These are phyloP conservation scores for Elmis aenea DNA, from an alignment of 2,888 invertebrate species.

Conservation along the genomic window DNA sequence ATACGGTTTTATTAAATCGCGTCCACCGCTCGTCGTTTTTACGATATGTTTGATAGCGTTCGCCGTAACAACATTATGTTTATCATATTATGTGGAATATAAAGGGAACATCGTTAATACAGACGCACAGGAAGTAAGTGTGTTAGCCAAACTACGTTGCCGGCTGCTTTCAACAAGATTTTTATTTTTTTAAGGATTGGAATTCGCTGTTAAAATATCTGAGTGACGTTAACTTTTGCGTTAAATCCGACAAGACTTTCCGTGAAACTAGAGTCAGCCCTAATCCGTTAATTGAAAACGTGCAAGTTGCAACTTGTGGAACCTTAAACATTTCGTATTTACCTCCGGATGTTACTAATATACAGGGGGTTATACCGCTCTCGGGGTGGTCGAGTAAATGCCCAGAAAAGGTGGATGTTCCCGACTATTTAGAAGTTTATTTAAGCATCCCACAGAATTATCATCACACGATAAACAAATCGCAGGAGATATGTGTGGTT, in stretches of 20 bases:
- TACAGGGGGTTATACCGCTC: conserved; percentile 7
- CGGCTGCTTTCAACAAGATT: no score
- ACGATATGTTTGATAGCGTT: conserved; percentile 22
- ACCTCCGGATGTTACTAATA: not conserved
- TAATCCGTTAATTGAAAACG: no score
- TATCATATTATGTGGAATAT: conserved; percentile 22
- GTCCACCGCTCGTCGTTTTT: conserved; percentile 21
- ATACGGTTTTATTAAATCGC: conserved; percentile 12
- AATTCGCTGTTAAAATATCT: conserved; percentile 11
- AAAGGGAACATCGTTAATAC: conserved; percentile 15
- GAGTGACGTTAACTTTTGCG: conserved; percentile 5
- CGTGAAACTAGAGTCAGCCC: not conserved
- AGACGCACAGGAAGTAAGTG: conserved; percentile 20
- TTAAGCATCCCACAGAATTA: conserved; percentile 5
- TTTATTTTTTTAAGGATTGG: conserved; percentile 12
- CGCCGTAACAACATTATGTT: conserved; percentile 19
- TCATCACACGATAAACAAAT: not conserved
- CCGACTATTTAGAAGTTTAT: conserved; percentile 4
- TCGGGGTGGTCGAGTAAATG: conserved; percentile 13
- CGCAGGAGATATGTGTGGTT: conserved; percentile 8
- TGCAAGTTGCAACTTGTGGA: not conserved
- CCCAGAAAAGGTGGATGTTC: conserved; percentile 2
- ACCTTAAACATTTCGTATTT: not conserved
- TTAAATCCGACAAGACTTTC: conserved; percentile 1
- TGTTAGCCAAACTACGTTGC: no score